Percentiles rank a stretch among this genome's conserved stretches.
These are phyloP conservation scores for Smutsia gigantea DNA, from an alignment of 2,797 vertebrate species.

Conservation along the genomic window DNA sequence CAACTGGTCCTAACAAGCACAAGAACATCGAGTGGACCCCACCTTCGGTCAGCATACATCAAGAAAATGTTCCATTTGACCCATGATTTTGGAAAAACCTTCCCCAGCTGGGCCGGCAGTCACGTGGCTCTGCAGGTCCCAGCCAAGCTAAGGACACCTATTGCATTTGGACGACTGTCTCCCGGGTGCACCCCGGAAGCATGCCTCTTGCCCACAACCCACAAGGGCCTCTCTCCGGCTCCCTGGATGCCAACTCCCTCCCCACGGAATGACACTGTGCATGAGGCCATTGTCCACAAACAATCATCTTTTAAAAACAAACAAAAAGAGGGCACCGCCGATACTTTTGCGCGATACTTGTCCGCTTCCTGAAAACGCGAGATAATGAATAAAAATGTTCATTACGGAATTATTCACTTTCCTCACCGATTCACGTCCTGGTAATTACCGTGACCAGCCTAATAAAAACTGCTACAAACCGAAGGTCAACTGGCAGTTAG, in stretches of 20 bases:
- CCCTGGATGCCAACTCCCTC: slow-evolving; percentile 29
- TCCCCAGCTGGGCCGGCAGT: not conserved
- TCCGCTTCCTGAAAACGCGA: slow-evolving; percentile 87
- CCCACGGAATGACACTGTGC: slow-evolving; percentile 58
- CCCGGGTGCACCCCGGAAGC: not conserved
- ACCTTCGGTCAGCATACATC: not conserved
- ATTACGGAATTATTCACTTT: slow-evolving; percentile 96
- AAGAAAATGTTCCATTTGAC: not conserved
- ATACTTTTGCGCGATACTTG: slow-evolving; percentile 79
- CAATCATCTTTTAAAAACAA: slow-evolving; percentile 84
- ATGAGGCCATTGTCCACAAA: slow-evolving; percentile 82
- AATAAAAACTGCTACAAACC: slow-evolving; percentile 98
- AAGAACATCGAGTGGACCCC: fast-evolving
- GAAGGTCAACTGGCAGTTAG: slow-evolving; percentile 99
- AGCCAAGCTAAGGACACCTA: not conserved
- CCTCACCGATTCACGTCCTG: slow-evolving; percentile 95
- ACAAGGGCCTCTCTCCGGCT: not conserved
- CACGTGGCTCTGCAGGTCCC: not conserved
- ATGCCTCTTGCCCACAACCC: fast-evolving
- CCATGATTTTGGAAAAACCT: not conserved
- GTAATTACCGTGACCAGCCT: slow-evolving; percentile 97
- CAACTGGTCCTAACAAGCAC: not conserved
- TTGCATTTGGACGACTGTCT: slow-evolving; percentile 33
- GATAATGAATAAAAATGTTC: slow-evolving; percentile 96
- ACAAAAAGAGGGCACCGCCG: slow-evolving; percentile 76